Evolutionary conservation across 2,113 vertebrate species (phyloP).

Genomic region (Turnix velox): DNA sequence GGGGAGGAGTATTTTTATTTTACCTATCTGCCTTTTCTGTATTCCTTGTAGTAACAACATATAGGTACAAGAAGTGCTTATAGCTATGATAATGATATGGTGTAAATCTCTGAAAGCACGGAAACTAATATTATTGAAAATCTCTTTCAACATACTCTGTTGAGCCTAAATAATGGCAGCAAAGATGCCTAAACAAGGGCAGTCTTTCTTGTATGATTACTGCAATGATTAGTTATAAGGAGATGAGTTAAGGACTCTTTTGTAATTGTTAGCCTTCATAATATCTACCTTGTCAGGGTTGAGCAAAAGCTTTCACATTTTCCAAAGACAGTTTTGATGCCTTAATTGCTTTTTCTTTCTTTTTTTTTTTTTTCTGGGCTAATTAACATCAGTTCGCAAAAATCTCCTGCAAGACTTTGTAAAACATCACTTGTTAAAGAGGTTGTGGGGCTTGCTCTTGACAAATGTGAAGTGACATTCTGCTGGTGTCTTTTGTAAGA

Average conservation of each 20-base stretch:
- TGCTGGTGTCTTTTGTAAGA: slow-evolving; percentile 69
- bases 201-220: background rate
- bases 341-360: slow-evolving; percentile 56
- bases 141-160: background rate
- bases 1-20: background rate
- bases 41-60: background rate
- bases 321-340: slow-evolving; percentile 29
- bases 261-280: background rate
- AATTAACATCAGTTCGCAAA: slow-evolving; percentile 62
- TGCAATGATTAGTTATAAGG: background rate
- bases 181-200: background rate
- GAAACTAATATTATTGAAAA: background rate
- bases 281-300: background rate
- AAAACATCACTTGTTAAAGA: slow-evolving; percentile 68
- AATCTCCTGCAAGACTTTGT: slow-evolving; percentile 50
- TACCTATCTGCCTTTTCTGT: background rate
- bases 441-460: slow-evolving; percentile 62
- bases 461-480: slow-evolving; percentile 76
- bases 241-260: slow-evolving; percentile 8
- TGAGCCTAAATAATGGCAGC: background rate
- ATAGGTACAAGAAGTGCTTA: background rate
- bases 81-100: background rate
- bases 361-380: background rate
- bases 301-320: slow-evolving; percentile 37
- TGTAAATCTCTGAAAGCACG: background rate